Evolutionary conservation across 2,888 invertebrate species (phyloP), one percentile per base, ranked within the genome.

Genomic region (Apodemia zela): DNA sequence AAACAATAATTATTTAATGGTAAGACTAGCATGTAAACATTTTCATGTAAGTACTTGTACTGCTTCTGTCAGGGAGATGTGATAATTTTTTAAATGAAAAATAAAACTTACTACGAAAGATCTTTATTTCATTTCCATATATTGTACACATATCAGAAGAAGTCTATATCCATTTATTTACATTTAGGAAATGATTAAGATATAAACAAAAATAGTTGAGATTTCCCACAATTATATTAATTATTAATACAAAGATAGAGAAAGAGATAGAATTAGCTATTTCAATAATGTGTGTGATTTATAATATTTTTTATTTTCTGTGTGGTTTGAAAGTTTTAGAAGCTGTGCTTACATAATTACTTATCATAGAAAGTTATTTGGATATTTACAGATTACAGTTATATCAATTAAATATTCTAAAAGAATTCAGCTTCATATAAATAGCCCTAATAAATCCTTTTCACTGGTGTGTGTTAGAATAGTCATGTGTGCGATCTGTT

Each of bases 41-140:
- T 42, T 42, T 42, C 13, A 42, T 42, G 13, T n/a, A n/a, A n/a
- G n/a, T 42, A 42, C 15, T 42, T 42, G 4, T 42, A 42, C 15
- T 42, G 15, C 13, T 42, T 15, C 42, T 42, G 42, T 42, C 15
- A 42, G 42, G 42, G 42, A 42, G 15, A 4, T 42, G 42, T 42
- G 5, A 42, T 15, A 13, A 13, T 42, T 42, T 15, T 13, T 15
- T n/a, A n/a, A 42, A 42, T 42, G 13, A 42, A 42, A 42, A 15
- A 42, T 25, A 47, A 71, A 59, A 73, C 73, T 80, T 82, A 84
- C 88, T 89, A 89, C 81, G 83, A 89, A 89, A 88, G 58, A 80
- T 85, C 74, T 88, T 90, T 90, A 88, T 87, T 90, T 87, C 79
- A 85, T 85, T 87, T 87, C 88, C 87, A 87, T 80, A 79, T 82